Evolutionary conservation across 1,140 invertebrate genomes (phyloP), one percentile per base, ranked within the genome.

Genomic region (Bicyclus anynana): DNA sequence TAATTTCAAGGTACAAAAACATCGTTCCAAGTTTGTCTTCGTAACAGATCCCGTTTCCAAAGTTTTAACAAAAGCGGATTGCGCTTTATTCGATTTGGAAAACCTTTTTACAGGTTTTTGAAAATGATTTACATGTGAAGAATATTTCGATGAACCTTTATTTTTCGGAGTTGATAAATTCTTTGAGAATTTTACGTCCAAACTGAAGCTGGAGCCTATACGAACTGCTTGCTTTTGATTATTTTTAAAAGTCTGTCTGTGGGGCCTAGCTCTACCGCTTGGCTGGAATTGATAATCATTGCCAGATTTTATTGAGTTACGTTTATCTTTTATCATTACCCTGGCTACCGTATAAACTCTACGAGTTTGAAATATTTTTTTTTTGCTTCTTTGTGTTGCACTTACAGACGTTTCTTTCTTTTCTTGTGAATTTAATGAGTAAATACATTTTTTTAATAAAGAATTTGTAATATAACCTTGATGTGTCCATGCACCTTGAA

Each of bases 361-460:
- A 3, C 7, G 23, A 26, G 23, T 3, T 40, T 46, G 51, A 17
- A 33, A 5, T 44, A 47, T 20, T 26, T 21, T 58, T 46, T 2
- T 1, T 63, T 56, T 61, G 46, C 14, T 49, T 42, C 23, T 59
- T n/a, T n/a, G n/a, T n/a, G n/a, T n/a, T n/a, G n/a, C n/a, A n/a
- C n/a, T n/a, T n/a, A n/a, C n/a, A n/a, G n/a, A n/a, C n/a, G n/a
- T n/a, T n/a, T n/a, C n/a, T n/a, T n/a, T n/a, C n/a, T n/a, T 66
- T 54, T 70, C 71, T 50, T 65, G 50, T 44, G 71, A 59, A 57
- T 72, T 71, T 21, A 75, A 59, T 52, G 72, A 71, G 50, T 66
- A 77, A 52, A 77, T 73, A 67, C 74, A 75, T 54, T 66, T 49
- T 57, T 72, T 72, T 38, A 72, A 49, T n/a, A 59, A 60, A 38